phyloP scores from a whole-genome alignment of 2,113 vertebrate species.

The Barnardius zonarius region DNA sequence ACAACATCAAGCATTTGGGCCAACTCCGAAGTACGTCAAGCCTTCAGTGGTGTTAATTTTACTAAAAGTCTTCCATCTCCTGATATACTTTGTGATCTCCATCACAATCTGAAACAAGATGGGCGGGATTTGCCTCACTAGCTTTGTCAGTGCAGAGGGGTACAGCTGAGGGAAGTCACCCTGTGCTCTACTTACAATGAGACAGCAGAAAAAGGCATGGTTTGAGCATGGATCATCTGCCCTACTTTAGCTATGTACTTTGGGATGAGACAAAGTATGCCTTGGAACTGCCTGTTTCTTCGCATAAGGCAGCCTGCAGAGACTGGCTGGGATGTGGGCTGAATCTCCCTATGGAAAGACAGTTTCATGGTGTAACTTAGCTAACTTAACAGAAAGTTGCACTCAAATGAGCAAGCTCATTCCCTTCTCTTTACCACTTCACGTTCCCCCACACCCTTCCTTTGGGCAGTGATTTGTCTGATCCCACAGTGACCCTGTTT shows the following conservation, averaged over 20 bases:
- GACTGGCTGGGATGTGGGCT: not conserved
- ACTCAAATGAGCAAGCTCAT: not conserved
- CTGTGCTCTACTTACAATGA: not conserved
- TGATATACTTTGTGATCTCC: not conserved
- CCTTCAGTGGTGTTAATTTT: not conserved
- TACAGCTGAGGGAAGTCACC: not conserved
- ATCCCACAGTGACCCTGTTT: not conserved
- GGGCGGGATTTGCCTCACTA: not conserved
- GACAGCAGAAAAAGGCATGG: not conserved
- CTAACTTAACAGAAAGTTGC: not conserved
- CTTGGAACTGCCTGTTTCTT: not conserved
- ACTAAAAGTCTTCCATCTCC: not conserved
- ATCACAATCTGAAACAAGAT: fast-evolving
- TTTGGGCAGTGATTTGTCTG: not conserved
- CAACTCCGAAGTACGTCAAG: not conserved
- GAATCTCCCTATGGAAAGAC: not conserved
- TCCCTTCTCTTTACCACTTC: not conserved
- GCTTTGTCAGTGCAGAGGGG: not conserved
- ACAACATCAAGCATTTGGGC: not conserved
- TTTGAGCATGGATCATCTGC: not conserved
- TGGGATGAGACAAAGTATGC: not conserved
- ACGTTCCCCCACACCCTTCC: not conserved
- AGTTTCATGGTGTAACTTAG: not conserved
- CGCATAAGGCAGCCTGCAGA: not conserved
- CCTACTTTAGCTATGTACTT: not conserved